Conservation (phyloP, 2,888 invertebrate genomes). For the Cephus rjabovi region DNA sequence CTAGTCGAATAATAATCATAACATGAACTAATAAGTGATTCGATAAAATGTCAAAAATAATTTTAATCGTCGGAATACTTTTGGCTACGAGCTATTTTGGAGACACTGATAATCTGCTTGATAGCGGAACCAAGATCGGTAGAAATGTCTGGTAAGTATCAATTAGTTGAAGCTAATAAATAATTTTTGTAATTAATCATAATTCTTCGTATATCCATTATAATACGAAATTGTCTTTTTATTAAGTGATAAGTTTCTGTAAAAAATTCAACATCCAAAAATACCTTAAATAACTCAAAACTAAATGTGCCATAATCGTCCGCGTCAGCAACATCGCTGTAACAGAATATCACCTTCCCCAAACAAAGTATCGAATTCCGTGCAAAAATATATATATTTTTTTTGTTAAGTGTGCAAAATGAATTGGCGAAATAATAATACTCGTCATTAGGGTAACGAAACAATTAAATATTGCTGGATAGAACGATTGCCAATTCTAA, state of each 20-base stretch:
- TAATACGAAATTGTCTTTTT: background rate
- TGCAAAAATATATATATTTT: background rate
- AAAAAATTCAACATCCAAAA: too few relatives aligned
- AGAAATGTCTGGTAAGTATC: background rate
- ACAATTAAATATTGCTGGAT: background rate
- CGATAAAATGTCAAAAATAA: background rate
- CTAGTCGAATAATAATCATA: background rate
- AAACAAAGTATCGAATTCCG: slow-evolving; percentile 6
- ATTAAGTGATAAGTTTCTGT: background rate
- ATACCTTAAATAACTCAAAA: background rate
- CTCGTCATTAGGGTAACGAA: background rate
- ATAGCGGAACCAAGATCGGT: background rate
- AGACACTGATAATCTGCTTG: background rate
- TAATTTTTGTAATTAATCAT: background rate
- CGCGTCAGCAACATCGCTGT: slow-evolving; percentile 18
- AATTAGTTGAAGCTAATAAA: background rate
- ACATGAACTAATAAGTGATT: background rate
- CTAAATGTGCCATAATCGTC: slow-evolving; percentile 10
- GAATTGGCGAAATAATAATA: background rate
- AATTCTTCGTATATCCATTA: background rate
- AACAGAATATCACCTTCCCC: slow-evolving; percentile 11
- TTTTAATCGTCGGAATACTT: background rate
- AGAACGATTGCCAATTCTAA: background rate
- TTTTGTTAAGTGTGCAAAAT: slow-evolving; percentile 2
- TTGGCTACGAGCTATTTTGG: background rate